A percentile compares a stretch with the other conserved stretches of the same genome.
Conservation (phyloP, 2,797 vertebrate genomes). For the Pristis pectinata region DNA sequence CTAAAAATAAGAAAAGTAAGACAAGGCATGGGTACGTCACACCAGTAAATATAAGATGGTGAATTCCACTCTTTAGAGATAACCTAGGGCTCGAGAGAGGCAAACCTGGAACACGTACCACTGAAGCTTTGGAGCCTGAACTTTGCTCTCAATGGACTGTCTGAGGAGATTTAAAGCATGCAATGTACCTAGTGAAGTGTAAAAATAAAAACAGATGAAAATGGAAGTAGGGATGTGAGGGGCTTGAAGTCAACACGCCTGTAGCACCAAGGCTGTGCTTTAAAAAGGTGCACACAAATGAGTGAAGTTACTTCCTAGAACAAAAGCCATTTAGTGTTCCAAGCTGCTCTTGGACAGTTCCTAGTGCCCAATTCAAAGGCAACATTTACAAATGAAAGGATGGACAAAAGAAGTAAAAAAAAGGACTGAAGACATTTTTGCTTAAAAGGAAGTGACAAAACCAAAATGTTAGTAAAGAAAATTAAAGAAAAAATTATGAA, state of each 20-base stretch:
- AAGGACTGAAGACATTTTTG: not conserved
- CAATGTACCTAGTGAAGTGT: not conserved
- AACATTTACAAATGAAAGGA: not conserved
- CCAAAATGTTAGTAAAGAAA: not conserved
- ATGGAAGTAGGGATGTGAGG: not conserved
- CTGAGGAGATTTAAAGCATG: not conserved
- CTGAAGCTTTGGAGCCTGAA: not conserved
- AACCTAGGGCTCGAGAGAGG: not conserved
- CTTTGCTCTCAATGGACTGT: not conserved
- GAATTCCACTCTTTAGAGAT: not conserved
- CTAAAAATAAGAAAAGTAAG: not conserved
- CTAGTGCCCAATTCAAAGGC: not conserved
- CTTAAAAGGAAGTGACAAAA: not conserved
- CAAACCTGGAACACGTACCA: not conserved
- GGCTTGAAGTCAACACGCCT: not conserved
- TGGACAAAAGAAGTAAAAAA: not conserved
- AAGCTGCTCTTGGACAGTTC: not conserved
- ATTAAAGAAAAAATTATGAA: not conserved
- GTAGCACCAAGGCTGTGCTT: not conserved
- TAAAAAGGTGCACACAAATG: not conserved
- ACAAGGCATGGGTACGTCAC: not conserved
- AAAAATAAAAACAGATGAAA: constrained; percentile 15
- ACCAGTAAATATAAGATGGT: not conserved
- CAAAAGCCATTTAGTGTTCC: not conserved
- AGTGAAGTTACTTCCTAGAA: not conserved